A percentile compares a stretch with the other conserved stretches of the same genome.
phyloP scores from a whole-genome alignment of 1,140 invertebrate species.

The Zophobas morio region DNA sequence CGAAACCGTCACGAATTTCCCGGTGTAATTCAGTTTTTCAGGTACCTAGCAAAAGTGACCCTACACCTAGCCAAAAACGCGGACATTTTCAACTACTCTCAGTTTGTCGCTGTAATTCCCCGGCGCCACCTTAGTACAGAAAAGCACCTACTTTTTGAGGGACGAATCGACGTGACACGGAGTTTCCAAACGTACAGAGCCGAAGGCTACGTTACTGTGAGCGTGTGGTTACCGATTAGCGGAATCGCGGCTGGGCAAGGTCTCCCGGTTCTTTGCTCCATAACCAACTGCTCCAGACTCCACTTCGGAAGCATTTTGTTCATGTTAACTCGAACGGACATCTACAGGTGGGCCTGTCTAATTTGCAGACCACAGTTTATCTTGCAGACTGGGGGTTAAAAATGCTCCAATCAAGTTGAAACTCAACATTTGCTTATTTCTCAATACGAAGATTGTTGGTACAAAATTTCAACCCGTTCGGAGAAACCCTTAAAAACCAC shows the following conservation, averaged over 20 bases:
- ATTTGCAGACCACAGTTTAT: no score
- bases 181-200: slow-evolving; percentile 30
- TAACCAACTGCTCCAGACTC: slow-evolving; percentile 54
- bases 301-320: slow-evolving; percentile 56
- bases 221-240: slow-evolving; percentile 54
- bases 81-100: slow-evolving; percentile 45
- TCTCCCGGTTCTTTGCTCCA: slow-evolving; percentile 53
- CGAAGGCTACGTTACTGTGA: slow-evolving; percentile 48
- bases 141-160: slow-evolving; percentile 49
- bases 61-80: slow-evolving; percentile 46
- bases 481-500: no score
- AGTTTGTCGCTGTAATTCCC: slow-evolving; percentile 42
- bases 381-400: no score
- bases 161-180: slow-evolving; percentile 43
- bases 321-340: slow-evolving; percentile 53
- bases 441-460: no score
- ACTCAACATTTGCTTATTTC: no score
- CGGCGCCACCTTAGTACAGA: slow-evolving; percentile 47
- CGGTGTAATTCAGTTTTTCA: neutral
- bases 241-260: slow-evolving; percentile 54
- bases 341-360: slow-evolving; percentile 44
- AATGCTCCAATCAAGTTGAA: no score
- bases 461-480: no score
- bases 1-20: neutral
- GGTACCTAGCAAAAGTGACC: slow-evolving; percentile 50